Evolutionary conservation across 1,140 invertebrate genomes (phyloP).

Genomic region (Diachasmimorpha longicaudata): DNA sequence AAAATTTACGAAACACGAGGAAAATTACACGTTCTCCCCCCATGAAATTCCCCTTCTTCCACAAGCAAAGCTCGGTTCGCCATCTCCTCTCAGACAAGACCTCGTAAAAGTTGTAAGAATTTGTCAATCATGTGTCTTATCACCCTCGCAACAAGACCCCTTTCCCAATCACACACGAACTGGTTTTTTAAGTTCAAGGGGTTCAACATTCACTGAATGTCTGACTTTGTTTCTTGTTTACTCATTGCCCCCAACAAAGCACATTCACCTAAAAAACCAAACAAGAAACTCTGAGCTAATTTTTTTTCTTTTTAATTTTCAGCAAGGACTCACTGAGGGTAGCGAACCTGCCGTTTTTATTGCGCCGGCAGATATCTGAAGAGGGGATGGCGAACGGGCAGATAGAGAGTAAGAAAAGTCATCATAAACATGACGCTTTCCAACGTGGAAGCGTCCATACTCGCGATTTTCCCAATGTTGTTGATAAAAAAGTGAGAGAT

Average conservation of each 20-base stretch:
- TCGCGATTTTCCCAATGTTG: neutral
- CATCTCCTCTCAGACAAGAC: neutral
- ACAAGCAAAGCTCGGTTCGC: neutral
- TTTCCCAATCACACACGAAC: neutral
- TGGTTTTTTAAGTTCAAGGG: neutral
- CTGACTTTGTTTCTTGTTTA: neutral
- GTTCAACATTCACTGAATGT: neutral
- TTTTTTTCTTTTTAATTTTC: neutral
- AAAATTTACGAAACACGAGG: too few species aligned
- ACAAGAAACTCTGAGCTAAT: neutral
- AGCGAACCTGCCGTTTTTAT: neutral
- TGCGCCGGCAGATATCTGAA: neutral
- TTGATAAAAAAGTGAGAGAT: neutral
- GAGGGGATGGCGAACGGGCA: neutral
- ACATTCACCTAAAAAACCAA: neutral
- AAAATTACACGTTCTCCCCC: too few species aligned
- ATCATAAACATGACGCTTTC: neutral
- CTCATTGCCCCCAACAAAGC: neutral
- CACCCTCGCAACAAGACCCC: neutral
- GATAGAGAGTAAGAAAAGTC: neutral
- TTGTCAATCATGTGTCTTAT: neutral
- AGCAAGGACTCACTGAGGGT: neutral
- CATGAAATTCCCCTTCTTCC: too few species aligned
- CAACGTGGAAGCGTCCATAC: neutral
- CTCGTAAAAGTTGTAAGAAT: neutral